Base-by-base conservation (phyloP, 2,797 vertebrate species). In the Lepilemur ruficaudatus region DNA sequence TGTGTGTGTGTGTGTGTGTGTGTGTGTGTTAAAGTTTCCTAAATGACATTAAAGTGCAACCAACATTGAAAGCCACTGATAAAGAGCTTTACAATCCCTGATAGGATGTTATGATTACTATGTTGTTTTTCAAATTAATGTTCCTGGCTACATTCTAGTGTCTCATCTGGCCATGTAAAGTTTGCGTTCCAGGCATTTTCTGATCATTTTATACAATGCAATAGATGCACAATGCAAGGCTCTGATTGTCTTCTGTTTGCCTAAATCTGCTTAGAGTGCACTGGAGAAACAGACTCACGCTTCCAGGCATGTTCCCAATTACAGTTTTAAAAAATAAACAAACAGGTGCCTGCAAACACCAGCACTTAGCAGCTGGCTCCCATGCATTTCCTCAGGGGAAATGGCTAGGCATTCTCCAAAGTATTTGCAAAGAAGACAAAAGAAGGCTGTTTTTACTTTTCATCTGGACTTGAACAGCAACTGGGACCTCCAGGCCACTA, bases 291-390 rank as follows among this genome's bases (percentile, higher is more conserved):
- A 89, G 75, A 59, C 61, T 83, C 38, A 6, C 32, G 87, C 83
- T 96, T 91, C 91, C 63, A 98, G 95, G 91, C 96, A 91, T 75
- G 89, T 72, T 92, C 80, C 91, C 96, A 97, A 97, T 96, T 97
- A 97, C 91, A 50, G 95, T 94, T 78, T 4, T 95, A 91, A 67
- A 95, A 95, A 95, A 91, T 92, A 98, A 97, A 96, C 95, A 96
- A 95, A 96, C 96, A 98, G 95, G 94, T 97, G 94, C 57, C 2
- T 61, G 80, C 70, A 88, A 95, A 96, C 96, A 94, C 89, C 79
- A 82, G 76, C 96, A 81, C 72, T 97, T 93, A 97, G 94, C 94
- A 98, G 95, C 94, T 97, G 94, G 91, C 84, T 97, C 46, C 52
- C 61, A n/a, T 43, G 28, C 87, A 65, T 84, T 91, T 86, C 55